phyloP scores from a whole-genome alignment of 2,888 invertebrate species.

The Sinelater perroti region DNA sequence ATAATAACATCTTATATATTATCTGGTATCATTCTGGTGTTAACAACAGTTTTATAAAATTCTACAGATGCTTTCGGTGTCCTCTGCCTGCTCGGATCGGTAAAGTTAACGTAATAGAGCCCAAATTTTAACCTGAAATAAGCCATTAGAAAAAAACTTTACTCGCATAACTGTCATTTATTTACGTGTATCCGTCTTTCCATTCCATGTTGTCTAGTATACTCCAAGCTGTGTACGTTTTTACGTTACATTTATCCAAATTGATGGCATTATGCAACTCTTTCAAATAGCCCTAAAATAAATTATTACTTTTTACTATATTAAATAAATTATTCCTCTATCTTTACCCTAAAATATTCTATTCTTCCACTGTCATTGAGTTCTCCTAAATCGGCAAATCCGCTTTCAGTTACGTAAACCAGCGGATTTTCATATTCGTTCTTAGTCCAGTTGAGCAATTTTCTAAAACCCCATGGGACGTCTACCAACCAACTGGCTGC shows the following conservation, averaged over 20 bases:
- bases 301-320: too few relatives aligned
- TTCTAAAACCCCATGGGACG: slow-evolving; percentile 69
- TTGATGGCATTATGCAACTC: slow-evolving; percentile 62
- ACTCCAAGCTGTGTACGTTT: slow-evolving; percentile 80
- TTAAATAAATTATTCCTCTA: not conserved
- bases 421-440: slow-evolving; percentile 61
- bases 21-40: slow-evolving; percentile 51
- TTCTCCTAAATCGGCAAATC: slow-evolving; percentile 64
- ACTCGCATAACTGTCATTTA: not conserved
- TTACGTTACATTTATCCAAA: slow-evolving; percentile 67
- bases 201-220: slow-evolving; percentile 86
- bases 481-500: slow-evolving; percentile 65
- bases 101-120: slow-evolving; percentile 73
- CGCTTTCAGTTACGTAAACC: slow-evolving; percentile 69
- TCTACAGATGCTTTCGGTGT: slow-evolving; percentile 70
- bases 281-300: slow-evolving; percentile 60
- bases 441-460: slow-evolving; percentile 64
- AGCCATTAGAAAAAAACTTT: too few relatives aligned
- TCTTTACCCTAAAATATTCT: slow-evolving; percentile 52
- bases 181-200: slow-evolving; percentile 77
- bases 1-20: too few relatives aligned
- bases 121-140: slow-evolving; percentile 74
- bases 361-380: slow-evolving; percentile 63
- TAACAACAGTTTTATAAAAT: slow-evolving; percentile 65
- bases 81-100: slow-evolving; percentile 66